A percentile compares a stretch with the other conserved stretches of the same genome.
Conservation (phyloP, 2,113 vertebrate species). For the Gracilinanus agilis region DNA sequence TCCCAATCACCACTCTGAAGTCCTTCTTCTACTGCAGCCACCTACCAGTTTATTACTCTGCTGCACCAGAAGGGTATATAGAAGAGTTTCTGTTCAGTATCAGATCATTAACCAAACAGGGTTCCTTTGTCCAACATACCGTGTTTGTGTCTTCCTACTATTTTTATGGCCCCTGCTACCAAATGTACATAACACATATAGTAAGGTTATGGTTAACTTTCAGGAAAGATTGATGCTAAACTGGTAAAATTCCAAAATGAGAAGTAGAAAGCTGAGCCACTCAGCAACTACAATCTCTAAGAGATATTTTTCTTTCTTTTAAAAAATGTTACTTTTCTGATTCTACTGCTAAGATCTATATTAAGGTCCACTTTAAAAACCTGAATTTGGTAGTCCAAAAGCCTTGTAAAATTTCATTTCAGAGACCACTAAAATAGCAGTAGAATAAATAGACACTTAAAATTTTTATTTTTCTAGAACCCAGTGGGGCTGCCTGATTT, state of each 20-base stretch:
- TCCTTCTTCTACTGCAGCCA: constrained; percentile 83
- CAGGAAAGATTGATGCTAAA: constrained; percentile 54
- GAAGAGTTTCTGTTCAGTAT: constrained; percentile 86
- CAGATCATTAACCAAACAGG: constrained; percentile 67
- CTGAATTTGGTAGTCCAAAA: constrained; percentile 45
- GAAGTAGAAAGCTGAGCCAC: constrained; percentile 37
- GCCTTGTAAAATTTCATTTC: constrained; percentile 40
- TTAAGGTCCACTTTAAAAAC: constrained; percentile 1
- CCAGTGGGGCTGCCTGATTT: constrained; percentile 73
- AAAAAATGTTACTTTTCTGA: constrained; percentile 10
- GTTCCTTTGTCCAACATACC: constrained; percentile 70
- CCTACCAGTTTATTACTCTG: constrained; percentile 88
- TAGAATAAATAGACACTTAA: constrained; percentile 44
- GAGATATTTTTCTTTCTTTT: constrained; percentile 28
- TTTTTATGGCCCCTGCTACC: neutral
- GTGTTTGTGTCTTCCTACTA: constrained; percentile 62
- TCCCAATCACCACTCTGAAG: constrained; percentile 76
- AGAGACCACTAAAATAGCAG: constrained; percentile 48
- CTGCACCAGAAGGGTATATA: constrained; percentile 88
- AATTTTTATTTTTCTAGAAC: constrained; percentile 62
- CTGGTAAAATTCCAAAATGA: constrained; percentile 1
- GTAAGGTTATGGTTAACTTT: constrained; percentile 49
- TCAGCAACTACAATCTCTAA: constrained; percentile 41
- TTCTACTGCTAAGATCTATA: constrained; percentile 37
- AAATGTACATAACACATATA: neutral